Base-by-base conservation (phyloP, 1,140 invertebrate genomes). In the Acromyrmex charruanus region DNA sequence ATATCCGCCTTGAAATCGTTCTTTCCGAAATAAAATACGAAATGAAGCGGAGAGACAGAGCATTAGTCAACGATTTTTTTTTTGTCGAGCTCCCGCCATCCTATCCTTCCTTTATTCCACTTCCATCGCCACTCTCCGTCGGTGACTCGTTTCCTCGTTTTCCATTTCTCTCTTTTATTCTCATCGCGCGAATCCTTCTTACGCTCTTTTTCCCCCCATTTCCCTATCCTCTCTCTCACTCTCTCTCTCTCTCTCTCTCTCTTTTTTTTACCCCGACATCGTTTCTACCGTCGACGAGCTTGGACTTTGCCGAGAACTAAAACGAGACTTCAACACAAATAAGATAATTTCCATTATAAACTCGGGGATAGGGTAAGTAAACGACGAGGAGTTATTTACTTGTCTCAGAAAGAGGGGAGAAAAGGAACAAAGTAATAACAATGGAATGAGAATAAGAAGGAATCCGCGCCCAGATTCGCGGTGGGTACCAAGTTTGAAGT, bases 301-400 rank as follows among this genome's bases (percentile, higher is more conserved):
- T 79, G 87, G 90, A 92, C 89, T 86, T 90, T 87, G 68, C 31
- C 84, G 85, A 49, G 84, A 59, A 82, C 90, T 84, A 72, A 91
- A 87, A 89, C 82, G 89, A 91, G 91, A 92, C 88, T 92, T 51
- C 93, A 87, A 89, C 93, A 90, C 94, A 95, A 95, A 95, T 95
- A 95, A 95, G 94, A 95, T 95, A 95, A 95, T 95, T 93, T 94
- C 93, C 92, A 95, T 95, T 95, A 95, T 95, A 95, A 95, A 94
- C 94, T 92, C 87, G 89, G 91, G 90, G 92, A 88, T 91, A 92
- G 90, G 90, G 89, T 92, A 93, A 93, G 93, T 92, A 94, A 95
- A 95, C 94, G 91, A 81, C 88, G 91, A 92, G 91, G 91, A 94
- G 93, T 94, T 95, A 95, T 95, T 95, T 95, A 94, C 94, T 90